These are phyloP conservation scores for Eulemur mongoz DNA, from an alignment of 2,797 vertebrate genomes.

Conservation along the genomic window DNA sequence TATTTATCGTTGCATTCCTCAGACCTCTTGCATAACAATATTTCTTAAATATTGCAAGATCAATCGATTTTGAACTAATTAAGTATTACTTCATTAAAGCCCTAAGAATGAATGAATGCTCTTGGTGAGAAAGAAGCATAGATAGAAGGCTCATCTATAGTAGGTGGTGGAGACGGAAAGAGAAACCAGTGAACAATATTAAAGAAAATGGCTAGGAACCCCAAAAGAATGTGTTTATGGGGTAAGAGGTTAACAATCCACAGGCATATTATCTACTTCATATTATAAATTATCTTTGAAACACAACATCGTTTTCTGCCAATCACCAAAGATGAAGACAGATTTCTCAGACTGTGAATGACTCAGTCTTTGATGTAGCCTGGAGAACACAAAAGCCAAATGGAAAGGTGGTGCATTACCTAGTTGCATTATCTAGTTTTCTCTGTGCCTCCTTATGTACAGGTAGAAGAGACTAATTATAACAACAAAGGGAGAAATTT, in stretches of 20 bases:
- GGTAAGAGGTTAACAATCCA: neutral
- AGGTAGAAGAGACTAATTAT: neutral
- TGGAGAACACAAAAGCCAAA: neutral
- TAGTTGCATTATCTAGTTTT: neutral
- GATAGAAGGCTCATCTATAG: neutral
- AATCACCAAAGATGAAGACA: neutral
- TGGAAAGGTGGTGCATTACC: neutral
- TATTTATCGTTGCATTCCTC: conserved; percentile 28
- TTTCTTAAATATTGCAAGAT: neutral
- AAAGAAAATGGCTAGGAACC: neutral
- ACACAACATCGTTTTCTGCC: neutral
- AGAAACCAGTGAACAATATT: neutral
- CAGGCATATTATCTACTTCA: neutral
- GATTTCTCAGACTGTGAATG: neutral
- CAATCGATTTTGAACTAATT: neutral
- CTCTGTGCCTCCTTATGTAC: neutral
- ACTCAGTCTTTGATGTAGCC: neutral
- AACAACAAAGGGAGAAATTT: neutral
- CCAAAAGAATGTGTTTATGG: neutral
- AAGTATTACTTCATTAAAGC: neutral
- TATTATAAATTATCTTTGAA: neutral
- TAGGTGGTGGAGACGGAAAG: neutral
- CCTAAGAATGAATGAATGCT: neutral
- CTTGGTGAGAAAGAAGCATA: neutral
- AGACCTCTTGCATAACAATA: neutral